Conservation (phyloP, 2,797 vertebrate species). For the Periparus ater region DNA sequence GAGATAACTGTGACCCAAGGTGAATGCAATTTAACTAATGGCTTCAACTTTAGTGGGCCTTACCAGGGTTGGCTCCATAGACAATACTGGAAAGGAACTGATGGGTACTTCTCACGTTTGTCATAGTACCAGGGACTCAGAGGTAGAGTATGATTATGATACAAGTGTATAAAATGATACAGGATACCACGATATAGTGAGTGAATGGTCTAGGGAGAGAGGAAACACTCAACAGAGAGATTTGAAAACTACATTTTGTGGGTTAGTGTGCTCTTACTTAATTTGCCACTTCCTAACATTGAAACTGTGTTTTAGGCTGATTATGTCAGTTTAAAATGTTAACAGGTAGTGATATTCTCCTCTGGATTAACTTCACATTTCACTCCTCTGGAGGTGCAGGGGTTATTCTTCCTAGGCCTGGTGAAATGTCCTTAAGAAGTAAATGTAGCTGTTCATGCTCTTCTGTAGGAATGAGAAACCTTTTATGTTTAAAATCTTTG, state of each 20-base stretch:
- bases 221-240: slow-evolving; percentile 2
- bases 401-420: not conserved
- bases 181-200: not conserved
- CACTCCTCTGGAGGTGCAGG: not conserved
- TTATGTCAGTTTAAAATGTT: not conserved
- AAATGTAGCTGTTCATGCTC: not conserved
- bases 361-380: not conserved
- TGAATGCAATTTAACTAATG: not conserved
- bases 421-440: not conserved
- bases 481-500: not conserved
- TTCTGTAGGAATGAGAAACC: not conserved
- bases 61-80: not conserved
- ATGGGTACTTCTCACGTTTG: slow-evolving; percentile 3
- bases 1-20: not conserved
- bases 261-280: not conserved
- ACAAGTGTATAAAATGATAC: not conserved
- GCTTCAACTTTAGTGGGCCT: not conserved
- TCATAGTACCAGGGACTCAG: not conserved
- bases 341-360: not conserved
- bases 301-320: not conserved
- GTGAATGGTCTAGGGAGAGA: slow-evolving; percentile 24
- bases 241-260: slow-evolving; percentile 24
- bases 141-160: not conserved
- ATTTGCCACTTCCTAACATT: not conserved
- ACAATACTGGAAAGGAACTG: not conserved